phyloP scores from a whole-genome alignment of 2,797 vertebrate genomes.

The Huso huso region DNA sequence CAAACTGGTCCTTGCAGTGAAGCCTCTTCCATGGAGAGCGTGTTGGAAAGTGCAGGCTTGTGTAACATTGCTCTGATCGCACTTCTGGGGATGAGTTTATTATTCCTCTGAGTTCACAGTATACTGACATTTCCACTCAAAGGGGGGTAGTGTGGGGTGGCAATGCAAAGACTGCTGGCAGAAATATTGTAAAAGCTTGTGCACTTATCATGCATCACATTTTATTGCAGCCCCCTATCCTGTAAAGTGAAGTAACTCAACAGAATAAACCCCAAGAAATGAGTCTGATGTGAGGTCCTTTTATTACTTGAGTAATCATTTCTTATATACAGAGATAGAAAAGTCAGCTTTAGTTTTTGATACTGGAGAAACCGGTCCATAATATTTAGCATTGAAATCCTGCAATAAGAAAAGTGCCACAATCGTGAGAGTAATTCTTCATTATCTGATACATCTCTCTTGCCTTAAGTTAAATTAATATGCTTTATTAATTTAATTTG shows the following conservation, averaged over 20 bases:
- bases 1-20: no score
- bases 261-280: not conserved
- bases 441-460: not conserved
- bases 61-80: no score
- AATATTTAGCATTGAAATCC: not conserved
- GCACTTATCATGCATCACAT: no score
- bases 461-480: not conserved
- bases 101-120: no score
- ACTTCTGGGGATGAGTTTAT: no score
- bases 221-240: no score
- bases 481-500: conserved; percentile 24
- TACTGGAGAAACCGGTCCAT: not conserved
- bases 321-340: not conserved
- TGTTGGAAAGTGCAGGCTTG: no score
- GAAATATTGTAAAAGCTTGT: no score
- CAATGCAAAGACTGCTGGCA: no score
- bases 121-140: no score
- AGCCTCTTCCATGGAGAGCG: no score
- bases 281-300: not conserved
- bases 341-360: not conserved
- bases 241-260: not conserved
- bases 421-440: not conserved
- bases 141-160: no score
- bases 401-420: not conserved
- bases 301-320: not conserved